Evolutionary conservation across 1,140 invertebrate species (phyloP).

Genomic region (Agraylea sexmaculata): DNA sequence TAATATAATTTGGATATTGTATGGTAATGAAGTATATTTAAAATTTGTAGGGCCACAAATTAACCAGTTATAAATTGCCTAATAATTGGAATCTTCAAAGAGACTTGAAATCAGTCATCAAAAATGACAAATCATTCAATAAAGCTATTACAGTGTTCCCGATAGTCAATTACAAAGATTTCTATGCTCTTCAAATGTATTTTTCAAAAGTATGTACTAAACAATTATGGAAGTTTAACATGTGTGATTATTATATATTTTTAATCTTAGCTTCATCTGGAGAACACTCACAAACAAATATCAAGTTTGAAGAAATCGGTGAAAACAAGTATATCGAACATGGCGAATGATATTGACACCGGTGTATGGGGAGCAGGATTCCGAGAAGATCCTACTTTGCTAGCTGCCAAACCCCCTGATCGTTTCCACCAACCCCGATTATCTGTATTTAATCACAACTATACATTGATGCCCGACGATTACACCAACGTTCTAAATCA

Average conservation of each 20-base stretch:
- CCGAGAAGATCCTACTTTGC: constrained; percentile 18
- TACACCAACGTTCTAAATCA: constrained; percentile 46
- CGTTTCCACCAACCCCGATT: constrained; percentile 80
- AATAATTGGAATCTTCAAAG: constrained; percentile 39
- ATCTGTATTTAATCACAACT: constrained; percentile 74
- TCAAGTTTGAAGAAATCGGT: constrained; percentile 26
- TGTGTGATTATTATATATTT: constrained; percentile 8
- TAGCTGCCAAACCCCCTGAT: constrained; percentile 50
- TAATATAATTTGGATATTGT: no score
- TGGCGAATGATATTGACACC: no score
- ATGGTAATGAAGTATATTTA: constrained; percentile 10
- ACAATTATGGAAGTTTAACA: constrained; percentile 1
- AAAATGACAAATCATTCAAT: constrained; percentile 38
- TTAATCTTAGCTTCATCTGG: constrained; percentile 36
- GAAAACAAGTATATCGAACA: constrained; percentile 4
- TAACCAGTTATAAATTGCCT: constrained; percentile 40
- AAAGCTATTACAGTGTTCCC: constrained; percentile 53
- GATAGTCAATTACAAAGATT: constrained; percentile 46
- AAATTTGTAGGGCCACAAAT: constrained; percentile 40
- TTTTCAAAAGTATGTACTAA: constrained; percentile 45
- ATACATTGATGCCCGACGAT: constrained; percentile 64
- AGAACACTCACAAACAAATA: constrained; percentile 39
- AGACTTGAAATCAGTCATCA: constrained; percentile 31
- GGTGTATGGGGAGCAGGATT: constrained; percentile 23
- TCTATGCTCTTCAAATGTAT: constrained; percentile 60